phyloP scores from a whole-genome alignment of 2,797 vertebrate species.

The Anniella stebbinsi region DNA sequence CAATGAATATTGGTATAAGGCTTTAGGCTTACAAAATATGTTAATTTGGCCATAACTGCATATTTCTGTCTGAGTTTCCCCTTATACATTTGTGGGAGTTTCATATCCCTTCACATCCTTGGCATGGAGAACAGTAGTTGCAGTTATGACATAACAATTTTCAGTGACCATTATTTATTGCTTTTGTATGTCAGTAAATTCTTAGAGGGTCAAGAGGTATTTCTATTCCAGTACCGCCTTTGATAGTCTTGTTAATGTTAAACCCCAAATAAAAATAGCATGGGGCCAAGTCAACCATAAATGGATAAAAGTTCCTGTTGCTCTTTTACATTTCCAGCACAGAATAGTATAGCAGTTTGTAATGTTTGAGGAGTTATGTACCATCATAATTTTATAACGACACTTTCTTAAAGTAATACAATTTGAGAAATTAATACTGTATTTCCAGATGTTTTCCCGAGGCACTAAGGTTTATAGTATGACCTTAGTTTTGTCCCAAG shows the following conservation, averaged over 20 bases:
- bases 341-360: neutral
- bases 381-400: neutral
- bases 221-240: slow-evolving; percentile 4
- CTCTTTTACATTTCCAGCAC: slow-evolving; percentile 5
- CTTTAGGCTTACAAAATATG: neutral
- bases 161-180: slow-evolving; percentile 2
- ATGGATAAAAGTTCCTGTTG: slow-evolving; percentile 9
- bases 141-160: slow-evolving; percentile 3
- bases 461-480: neutral
- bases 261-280: too few relatives aligned
- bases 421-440: neutral
- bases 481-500: neutral
- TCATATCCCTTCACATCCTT: neutral
- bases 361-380: slow-evolving; percentile 13
- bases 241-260: slow-evolving; percentile 4
- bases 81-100: neutral
- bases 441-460: neutral
- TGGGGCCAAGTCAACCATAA: neutral
- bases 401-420: neutral
- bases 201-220: neutral
- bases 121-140: neutral
- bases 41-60: neutral
- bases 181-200: slow-evolving; percentile 16
- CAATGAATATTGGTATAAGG: neutral
- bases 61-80: neutral